Evolutionary conservation across 2,797 vertebrate species (phyloP).

Genomic region (Gephyroberyx darwinii): DNA sequence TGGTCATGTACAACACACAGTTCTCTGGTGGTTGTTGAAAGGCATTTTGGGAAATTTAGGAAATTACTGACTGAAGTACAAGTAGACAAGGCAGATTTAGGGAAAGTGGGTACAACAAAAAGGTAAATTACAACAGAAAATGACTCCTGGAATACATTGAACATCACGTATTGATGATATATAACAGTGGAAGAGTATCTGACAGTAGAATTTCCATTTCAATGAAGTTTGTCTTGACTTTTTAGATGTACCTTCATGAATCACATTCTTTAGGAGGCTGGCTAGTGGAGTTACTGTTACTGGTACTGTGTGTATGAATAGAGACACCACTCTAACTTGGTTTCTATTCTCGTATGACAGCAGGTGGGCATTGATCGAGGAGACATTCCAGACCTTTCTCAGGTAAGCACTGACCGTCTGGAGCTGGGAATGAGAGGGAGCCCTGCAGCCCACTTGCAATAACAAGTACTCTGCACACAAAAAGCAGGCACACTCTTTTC

Average conservation of each 20-base stretch:
- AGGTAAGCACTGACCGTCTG: conserved; percentile 80
- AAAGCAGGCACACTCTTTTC: background rate
- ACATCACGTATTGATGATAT: too few species aligned
- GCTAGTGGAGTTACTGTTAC: background rate
- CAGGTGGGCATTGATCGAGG: conserved; percentile 99
- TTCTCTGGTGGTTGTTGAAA: too few species aligned
- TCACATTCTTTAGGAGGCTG: background rate
- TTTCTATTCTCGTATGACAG: conserved; percentile 77
- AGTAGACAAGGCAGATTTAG: too few species aligned
- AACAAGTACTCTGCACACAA: background rate
- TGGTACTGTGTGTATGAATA: background rate
- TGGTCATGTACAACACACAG: too few species aligned
- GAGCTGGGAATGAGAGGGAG: background rate
- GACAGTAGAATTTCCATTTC: too few species aligned
- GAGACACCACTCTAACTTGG: conserved; percentile 7
- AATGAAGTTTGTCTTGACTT: background rate
- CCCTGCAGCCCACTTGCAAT: background rate
- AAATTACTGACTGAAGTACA: too few species aligned
- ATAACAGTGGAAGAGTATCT: too few species aligned
- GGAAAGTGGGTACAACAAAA: too few species aligned
- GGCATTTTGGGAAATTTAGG: too few species aligned
- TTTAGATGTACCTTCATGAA: background rate
- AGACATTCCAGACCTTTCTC: conserved; percentile 98
- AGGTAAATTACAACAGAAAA: too few species aligned
- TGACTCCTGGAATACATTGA: too few species aligned